Conservation (phyloP, 64 coral and sea anemone species). For the Montipora cactus region DNA sequence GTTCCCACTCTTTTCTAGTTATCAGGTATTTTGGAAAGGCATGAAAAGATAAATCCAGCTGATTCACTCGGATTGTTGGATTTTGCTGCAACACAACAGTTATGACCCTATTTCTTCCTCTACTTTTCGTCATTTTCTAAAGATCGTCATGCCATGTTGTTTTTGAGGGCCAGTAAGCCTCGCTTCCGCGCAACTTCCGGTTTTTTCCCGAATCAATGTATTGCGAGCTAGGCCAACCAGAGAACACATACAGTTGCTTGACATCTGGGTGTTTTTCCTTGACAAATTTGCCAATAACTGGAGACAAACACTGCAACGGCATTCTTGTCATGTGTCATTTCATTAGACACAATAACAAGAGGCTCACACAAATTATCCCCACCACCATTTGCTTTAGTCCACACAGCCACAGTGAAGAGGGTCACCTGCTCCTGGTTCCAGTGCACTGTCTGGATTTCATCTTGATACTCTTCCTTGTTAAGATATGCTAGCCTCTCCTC, state of each 20-base stretch:
- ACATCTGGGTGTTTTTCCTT: constrained; percentile 21
- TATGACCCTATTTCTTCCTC: no score
- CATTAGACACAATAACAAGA: constrained; percentile 41
- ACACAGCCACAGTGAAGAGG: constrained; percentile 55
- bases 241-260: constrained; percentile 19
- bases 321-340: constrained; percentile 44
- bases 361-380: background rate
- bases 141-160: no score
- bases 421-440: constrained; percentile 29
- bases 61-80: no score
- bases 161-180: no score
- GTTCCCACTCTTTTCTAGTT: constrained; percentile 65
- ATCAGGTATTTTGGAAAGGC: constrained; percentile 42
- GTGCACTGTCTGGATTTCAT: constrained; percentile 9
- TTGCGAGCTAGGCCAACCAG: constrained; percentile 15
- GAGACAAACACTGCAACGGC: constrained; percentile 34
- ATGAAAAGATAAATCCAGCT: constrained; percentile 10
- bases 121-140: no score
- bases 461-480: background rate
- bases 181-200: no score
- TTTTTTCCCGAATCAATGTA: no score
- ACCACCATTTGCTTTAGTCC: constrained; percentile 1
- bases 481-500: background rate
- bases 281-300: background rate
- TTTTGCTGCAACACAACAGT: no score